Percentiles rank a stretch among this genome's conserved stretches.
These are phyloP conservation scores for Tragelaphus eurycerus DNA, from an alignment of 2,797 vertebrate species.

Conservation along the genomic window DNA sequence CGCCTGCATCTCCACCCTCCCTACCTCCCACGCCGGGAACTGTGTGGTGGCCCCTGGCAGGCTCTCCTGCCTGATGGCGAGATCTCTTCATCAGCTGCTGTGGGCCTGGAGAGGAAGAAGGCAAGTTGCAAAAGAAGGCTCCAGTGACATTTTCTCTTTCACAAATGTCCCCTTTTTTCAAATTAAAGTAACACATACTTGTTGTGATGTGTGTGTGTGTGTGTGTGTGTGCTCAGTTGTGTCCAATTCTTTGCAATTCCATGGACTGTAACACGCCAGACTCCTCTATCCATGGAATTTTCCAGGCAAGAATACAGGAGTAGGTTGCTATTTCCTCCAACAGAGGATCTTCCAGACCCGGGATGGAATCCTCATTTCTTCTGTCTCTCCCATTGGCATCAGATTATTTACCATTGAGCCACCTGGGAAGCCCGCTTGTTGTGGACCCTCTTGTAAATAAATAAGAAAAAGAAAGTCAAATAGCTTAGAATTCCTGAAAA, in stretches of 20 bases:
- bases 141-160: background rate
- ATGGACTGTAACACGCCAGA: rapidly evolving
- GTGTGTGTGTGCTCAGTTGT: background rate
- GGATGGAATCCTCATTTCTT: background rate
- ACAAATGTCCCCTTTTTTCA: background rate
- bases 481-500: background rate
- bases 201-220: background rate
- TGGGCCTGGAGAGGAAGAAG: background rate
- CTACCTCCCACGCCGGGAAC: slow-evolving; percentile 15
- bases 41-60: slow-evolving; percentile 77
- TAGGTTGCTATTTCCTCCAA: background rate
- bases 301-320: background rate
- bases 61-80: slow-evolving; percentile 59
- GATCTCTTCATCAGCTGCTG: background rate
- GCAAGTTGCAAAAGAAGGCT: background rate
- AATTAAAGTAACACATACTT: background rate
- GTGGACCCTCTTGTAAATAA: background rate
- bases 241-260: background rate
- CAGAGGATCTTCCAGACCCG: background rate
- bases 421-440: background rate
- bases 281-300: background rate
- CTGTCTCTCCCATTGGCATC: background rate
- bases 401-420: background rate
- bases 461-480: background rate
- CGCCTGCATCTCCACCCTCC: slow-evolving; percentile 78